Conservation (phyloP, 2,888 invertebrate species). For the Spatulosminthurus flaviceps region DNA sequence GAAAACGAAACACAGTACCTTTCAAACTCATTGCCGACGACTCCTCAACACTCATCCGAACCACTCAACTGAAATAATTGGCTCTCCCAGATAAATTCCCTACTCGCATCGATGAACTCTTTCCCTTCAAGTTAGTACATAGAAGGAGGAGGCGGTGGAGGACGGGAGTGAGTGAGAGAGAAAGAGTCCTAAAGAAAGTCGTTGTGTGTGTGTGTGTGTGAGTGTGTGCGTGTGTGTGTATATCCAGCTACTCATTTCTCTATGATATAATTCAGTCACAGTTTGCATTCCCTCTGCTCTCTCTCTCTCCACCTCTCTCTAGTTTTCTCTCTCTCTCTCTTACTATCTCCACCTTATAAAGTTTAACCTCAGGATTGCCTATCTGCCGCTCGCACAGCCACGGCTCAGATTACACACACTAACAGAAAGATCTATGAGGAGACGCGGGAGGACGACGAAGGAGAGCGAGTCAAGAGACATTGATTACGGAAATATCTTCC, state of each 20-base stretch:
- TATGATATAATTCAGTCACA: slow-evolving; percentile 19
- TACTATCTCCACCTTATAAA: no score
- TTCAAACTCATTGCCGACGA: slow-evolving; percentile 39
- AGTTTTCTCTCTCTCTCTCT: background rate
- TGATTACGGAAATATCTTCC: slow-evolving; percentile 1
- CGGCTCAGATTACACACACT: no score
- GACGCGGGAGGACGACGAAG: no score
- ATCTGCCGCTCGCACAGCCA: no score
- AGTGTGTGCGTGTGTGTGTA: background rate
- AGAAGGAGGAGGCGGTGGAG: no score
- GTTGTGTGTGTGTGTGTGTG: background rate
- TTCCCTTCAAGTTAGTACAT: slow-evolving; percentile 20
- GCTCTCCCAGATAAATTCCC: slow-evolving; percentile 44
- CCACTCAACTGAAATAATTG: slow-evolving; percentile 47
- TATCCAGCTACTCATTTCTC: background rate
- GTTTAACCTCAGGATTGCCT: no score
- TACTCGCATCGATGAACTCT: slow-evolving; percentile 44
- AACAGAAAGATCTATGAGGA: no score
- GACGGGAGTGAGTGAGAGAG: no score
- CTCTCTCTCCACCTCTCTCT: slow-evolving; percentile 1
- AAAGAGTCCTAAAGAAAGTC: no score
- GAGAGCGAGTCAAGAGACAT: background rate
- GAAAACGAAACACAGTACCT: slow-evolving; percentile 25
- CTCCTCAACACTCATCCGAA: slow-evolving; percentile 45
- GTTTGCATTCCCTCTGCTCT: background rate